Percentiles rank a stretch among this genome's conserved stretches.
Evolutionary conservation across 2,797 vertebrate species (phyloP).

Genomic region (Chloroceryle inda): DNA sequence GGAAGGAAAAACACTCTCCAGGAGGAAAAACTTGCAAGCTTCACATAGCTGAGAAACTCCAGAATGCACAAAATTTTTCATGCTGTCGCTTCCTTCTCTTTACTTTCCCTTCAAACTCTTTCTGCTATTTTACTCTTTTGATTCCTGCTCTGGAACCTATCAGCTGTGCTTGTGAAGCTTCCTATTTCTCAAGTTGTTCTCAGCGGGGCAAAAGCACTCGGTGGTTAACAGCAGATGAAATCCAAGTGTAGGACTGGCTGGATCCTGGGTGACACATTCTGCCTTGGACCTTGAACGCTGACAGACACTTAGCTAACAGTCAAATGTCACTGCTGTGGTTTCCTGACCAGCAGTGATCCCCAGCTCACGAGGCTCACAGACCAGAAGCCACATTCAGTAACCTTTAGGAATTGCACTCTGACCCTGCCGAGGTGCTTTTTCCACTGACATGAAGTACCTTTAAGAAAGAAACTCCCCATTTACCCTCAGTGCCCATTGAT

Average conservation of each 20-base stretch:
- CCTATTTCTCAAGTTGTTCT: neutral
- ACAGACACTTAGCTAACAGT: neutral
- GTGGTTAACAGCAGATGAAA: neutral
- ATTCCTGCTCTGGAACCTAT: neutral
- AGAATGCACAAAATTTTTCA: neutral
- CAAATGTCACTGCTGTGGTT: neutral
- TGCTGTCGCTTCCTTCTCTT: neutral
- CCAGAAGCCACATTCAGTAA: neutral
- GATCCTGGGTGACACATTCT: accelerated
- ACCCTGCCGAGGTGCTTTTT: neutral
- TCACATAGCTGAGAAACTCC: neutral
- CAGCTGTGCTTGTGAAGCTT: neutral
- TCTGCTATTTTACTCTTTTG: neutral
- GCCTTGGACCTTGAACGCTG: neutral
- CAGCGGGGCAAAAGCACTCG: neutral
- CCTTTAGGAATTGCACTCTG: neutral
- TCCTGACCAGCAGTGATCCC: accelerated
- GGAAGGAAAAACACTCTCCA: neutral
- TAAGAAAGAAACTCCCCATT: neutral
- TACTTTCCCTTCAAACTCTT: neutral
- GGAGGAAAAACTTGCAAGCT: neutral
- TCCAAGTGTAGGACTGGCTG: neutral
- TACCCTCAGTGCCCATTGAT: neutral
- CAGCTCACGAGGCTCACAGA: neutral
- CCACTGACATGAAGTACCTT: neutral